Evolutionary conservation across 2,888 invertebrate species (phyloP).

Genomic region (Endomychus coccineus): DNA sequence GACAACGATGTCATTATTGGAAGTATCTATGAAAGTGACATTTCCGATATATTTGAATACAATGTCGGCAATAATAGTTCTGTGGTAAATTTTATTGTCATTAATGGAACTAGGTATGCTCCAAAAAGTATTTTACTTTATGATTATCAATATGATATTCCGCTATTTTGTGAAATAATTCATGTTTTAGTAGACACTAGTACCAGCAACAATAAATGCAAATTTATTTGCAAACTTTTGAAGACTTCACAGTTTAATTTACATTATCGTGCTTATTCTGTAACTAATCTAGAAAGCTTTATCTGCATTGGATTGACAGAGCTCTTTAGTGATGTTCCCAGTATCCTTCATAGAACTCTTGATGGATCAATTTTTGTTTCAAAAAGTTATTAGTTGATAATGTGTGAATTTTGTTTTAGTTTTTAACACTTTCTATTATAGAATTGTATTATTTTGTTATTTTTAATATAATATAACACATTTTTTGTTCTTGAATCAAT

Average conservation of each 20-base stretch:
- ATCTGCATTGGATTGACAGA: too few relatives aligned
- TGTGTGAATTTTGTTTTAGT: too few relatives aligned
- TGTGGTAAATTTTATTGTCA: background rate
- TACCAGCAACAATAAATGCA: background rate
- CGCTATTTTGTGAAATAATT: background rate
- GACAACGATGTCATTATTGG: background rate
- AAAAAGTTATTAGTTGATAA: too few relatives aligned
- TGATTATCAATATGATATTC: background rate
- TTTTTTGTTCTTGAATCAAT: too few relatives aligned
- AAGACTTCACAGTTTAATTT: background rate
- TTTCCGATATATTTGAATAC: too few relatives aligned
- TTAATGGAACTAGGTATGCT: slow-evolving; percentile 2
- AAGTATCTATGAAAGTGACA: slow-evolving; percentile 1
- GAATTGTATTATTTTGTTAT: too few relatives aligned
- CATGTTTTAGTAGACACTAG: background rate
- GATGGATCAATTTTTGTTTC: too few relatives aligned
- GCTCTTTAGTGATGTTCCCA: too few relatives aligned
- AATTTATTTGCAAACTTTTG: background rate
- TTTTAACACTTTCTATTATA: too few relatives aligned
- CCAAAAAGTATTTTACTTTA: background rate
- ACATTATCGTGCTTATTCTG: slow-evolving; percentile 2
- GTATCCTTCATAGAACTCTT: too few relatives aligned
- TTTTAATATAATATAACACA: too few relatives aligned
- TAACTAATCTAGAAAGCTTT: too few relatives aligned
- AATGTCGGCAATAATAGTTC: background rate